These are phyloP conservation scores for Zalophus californianus DNA, from an alignment of 2,797 vertebrate genomes.

Conservation along the genomic window DNA sequence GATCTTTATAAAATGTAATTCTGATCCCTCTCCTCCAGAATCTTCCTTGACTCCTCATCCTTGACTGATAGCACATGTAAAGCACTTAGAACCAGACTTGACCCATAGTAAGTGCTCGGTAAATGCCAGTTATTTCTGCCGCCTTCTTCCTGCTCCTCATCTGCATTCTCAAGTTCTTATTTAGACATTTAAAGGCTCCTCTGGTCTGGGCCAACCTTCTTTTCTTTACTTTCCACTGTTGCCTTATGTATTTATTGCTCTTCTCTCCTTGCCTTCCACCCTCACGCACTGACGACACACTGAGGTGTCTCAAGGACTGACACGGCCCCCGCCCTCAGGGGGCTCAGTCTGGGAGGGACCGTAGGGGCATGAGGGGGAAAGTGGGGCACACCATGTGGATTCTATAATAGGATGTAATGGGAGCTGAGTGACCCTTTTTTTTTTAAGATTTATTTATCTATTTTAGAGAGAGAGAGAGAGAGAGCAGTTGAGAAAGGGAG, in stretches of 20 bases:
- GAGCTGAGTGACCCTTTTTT: neutral
- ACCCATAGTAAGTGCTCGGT: neutral
- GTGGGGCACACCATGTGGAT: neutral
- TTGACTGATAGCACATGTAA: neutral
- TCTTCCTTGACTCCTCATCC: neutral
- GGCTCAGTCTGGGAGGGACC: neutral
- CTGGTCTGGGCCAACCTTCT: neutral
- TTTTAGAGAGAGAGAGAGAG: neutral
- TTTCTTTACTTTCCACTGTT: neutral
- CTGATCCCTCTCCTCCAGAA: neutral
- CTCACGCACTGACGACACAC: rapidly evolving
- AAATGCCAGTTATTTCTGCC: neutral
- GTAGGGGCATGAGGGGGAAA: neutral
- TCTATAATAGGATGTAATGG: neutral
- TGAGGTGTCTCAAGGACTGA: neutral
- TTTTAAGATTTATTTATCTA: neutral
- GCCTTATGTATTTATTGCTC: too few relatives aligned
- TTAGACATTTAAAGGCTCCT: neutral
- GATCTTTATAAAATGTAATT: neutral
- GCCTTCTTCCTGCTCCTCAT: neutral
- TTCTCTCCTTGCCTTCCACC: neutral
- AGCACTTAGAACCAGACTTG: neutral
- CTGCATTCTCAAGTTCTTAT: neutral
- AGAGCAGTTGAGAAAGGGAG: too few relatives aligned
- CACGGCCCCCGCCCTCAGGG: neutral